These are phyloP conservation scores for Stenurella melanura DNA, from an alignment of 2,888 invertebrate genomes.

Conservation along the genomic window DNA sequence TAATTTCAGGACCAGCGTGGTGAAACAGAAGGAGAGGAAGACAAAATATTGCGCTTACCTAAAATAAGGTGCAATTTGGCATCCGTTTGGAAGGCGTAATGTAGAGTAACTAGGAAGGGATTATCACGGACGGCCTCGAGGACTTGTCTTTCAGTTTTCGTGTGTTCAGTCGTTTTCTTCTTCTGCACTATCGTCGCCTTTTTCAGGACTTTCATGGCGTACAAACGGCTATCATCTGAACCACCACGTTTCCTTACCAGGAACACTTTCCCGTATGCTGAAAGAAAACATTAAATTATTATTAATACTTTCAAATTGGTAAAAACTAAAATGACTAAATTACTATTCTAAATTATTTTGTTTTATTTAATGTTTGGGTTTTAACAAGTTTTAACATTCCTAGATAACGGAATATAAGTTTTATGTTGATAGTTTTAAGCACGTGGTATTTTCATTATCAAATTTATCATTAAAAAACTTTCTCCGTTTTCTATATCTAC, in stretches of 20 bases:
- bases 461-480: too few relatives aligned
- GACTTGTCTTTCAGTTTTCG: constrained; percentile 96
- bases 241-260: constrained; percentile 94
- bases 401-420: neutral
- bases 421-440: neutral
- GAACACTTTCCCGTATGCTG: constrained; percentile 97
- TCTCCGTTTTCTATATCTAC: neutral
- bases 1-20: too few relatives aligned
- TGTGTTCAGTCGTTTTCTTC: constrained; percentile 97
- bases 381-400: too few relatives aligned
- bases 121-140: constrained; percentile 95
- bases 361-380: too few relatives aligned
- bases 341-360: neutral
- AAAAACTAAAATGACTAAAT: neutral
- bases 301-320: too few relatives aligned
- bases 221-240: constrained; percentile 89
- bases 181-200: constrained; percentile 96
- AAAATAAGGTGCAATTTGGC: constrained; percentile 97
- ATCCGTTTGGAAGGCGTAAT: constrained; percentile 99
- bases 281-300: constrained; percentile 64
- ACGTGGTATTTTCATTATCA: neutral
- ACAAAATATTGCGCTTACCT: constrained; percentile 79
- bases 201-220: constrained; percentile 98
- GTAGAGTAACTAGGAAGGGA: constrained; percentile 96
- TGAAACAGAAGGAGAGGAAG: too few relatives aligned